These are phyloP conservation scores for Forbesichthys papilliferus DNA, from an alignment of 2,113 vertebrate genomes.

Conservation along the genomic window DNA sequence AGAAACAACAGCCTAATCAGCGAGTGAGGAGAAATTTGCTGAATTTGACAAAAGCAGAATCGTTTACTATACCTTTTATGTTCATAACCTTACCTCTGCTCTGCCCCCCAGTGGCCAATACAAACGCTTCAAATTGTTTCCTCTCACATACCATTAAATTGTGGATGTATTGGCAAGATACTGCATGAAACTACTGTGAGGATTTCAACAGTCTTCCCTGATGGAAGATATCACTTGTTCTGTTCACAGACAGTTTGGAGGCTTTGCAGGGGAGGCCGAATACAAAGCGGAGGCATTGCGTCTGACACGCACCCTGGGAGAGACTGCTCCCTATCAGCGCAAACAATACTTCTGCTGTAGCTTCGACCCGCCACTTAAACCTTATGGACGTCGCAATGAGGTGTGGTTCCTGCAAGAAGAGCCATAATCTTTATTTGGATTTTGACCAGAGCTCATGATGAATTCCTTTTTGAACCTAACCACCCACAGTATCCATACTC, in stretches of 20 bases:
- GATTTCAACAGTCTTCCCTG: too few species aligned
- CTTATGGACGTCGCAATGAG: constrained; percentile 87
- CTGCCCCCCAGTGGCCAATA: too few species aligned
- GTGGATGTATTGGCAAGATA: too few species aligned
- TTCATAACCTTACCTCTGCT: too few species aligned
- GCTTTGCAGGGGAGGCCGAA: constrained; percentile 86
- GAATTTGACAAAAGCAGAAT: too few species aligned
- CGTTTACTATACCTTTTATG: too few species aligned
- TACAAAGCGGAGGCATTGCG: constrained; percentile 80
- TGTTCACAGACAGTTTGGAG: constrained; percentile 85
- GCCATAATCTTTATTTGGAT: constrained; percentile 46
- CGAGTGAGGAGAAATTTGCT: too few species aligned
- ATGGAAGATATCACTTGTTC: not conserved
- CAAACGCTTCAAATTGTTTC: too few species aligned
- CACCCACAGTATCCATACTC: constrained; percentile 4
- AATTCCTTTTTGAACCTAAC: constrained; percentile 14
- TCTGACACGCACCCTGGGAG: constrained; percentile 81
- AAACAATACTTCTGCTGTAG: constrained; percentile 88
- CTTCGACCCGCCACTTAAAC: constrained; percentile 89
- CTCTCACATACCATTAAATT: too few species aligned
- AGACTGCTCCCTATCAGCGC: constrained; percentile 76
- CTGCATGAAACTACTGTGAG: too few species aligned
- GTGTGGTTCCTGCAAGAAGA: constrained; percentile 89
- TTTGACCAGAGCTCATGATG: not conserved
- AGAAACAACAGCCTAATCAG: too few species aligned